Base-by-base conservation (phyloP, 2,113 vertebrate species). In the Nibea albiflora region DNA sequence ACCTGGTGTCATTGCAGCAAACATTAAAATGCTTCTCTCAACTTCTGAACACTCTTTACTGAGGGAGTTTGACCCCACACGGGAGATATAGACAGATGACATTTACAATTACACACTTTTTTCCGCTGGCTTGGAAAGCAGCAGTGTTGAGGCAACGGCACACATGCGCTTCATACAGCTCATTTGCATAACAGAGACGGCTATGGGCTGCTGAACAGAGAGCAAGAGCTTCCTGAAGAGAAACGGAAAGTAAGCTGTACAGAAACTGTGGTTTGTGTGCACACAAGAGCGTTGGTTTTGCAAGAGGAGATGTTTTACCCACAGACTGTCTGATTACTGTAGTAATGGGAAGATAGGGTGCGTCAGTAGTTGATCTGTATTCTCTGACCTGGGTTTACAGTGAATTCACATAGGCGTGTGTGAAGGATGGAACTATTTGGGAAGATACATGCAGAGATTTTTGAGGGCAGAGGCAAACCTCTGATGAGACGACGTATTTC, bases 61-160 rank as follows among this genome's bases (percentile, higher is more conserved):
- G 89, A 92, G 52, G 87, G 86, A 91, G 85, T 87, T 11, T 26
- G 69, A 73, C 73, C 49, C 26, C 35, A 78, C 84, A 89, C 9
- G 62, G 44, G 75, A 90, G 85, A 91, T 92, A 93, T 90, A 95
- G 90, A 85, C 76, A 74, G 42, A 73, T 95, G 90, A 93, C 94
- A 92, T 95, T 94, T 93, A 93, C 84, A 76, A 44, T 88, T 86
- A 81, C 82, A 85, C 61, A 78, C 42, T 39, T 85, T 83, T 90
- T 95, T 94, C 94, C 94, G 86, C 74, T 17, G 14, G 47, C 78
- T 72, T 89, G 93, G 94, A 95, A 94, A 94, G 84, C 91, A 39
- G 46, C 24, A n/a, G 42, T 19, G n/a, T 24, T 26, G 74, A 63
- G 47, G 72, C 63, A 85, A 87, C 53, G 24, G 71, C 65, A 80